phyloP scores from a whole-genome alignment of 2,797 vertebrate genomes.

The Ibycter americanus region DNA sequence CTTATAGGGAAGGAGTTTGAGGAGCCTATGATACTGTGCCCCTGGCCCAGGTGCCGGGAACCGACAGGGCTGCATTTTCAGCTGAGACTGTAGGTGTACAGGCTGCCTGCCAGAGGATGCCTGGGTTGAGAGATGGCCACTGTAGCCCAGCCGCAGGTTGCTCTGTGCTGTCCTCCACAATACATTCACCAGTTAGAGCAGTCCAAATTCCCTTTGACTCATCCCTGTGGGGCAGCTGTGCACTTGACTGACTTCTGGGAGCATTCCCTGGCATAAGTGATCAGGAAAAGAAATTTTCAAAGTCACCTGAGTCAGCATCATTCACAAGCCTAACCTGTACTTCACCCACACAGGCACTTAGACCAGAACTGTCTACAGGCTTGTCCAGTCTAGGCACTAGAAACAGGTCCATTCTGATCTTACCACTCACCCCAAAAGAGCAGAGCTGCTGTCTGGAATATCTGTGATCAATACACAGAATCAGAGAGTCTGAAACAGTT shows the following conservation, averaged over 20 bases:
- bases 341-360: background rate
- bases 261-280: background rate
- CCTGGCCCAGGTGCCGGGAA: background rate
- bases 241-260: background rate
- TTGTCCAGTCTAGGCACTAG: background rate
- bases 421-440: background rate
- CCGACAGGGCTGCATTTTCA: background rate
- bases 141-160: background rate
- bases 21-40: background rate
- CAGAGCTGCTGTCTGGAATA: background rate
- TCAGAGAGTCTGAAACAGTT: background rate
- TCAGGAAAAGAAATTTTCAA: background rate
- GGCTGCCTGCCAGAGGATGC: background rate
- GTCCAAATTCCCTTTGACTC: background rate
- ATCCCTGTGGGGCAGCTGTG: background rate
- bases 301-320: background rate
- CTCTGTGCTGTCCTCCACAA: background rate
- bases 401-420: background rate
- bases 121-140: background rate
- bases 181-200: background rate
- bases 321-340: background rate
- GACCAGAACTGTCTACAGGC: background rate
- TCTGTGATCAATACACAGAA: background rate
- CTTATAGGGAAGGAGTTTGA: background rate
- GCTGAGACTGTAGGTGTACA: background rate